These are phyloP conservation scores for Todiramphus chloris DNA, from an alignment of 2,113 vertebrate species.

Conservation along the genomic window DNA sequence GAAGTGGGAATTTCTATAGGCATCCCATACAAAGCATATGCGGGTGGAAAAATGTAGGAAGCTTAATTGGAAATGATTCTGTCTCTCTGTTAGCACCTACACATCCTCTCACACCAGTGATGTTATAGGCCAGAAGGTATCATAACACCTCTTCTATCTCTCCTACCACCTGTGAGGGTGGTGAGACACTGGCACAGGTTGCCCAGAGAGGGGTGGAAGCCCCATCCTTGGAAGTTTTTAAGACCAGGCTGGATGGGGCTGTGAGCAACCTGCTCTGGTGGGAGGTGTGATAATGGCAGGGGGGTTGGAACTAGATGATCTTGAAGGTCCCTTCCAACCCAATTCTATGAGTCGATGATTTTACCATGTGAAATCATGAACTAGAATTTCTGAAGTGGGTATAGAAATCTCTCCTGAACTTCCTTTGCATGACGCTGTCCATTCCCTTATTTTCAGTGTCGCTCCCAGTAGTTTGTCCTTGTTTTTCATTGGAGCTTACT, in stretches of 20 bases:
- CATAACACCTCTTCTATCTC: neutral
- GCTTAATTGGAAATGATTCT: neutral
- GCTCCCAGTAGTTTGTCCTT: neutral
- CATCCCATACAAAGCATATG: neutral
- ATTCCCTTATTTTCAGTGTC: neutral
- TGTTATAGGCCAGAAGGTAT: too few relatives aligned
- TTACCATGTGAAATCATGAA: neutral
- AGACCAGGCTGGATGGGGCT: too few relatives aligned
- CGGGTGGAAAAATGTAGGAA: fast-evolving
- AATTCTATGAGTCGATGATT: neutral
- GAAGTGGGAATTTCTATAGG: neutral
- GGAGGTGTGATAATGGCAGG: too few relatives aligned
- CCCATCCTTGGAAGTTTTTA: too few relatives aligned
- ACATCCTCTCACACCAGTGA: neutral
- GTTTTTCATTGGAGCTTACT: neutral
- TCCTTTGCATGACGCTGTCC: fast-evolving
- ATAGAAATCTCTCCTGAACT: neutral
- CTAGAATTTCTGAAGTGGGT: neutral
- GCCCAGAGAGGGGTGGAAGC: too few relatives aligned
- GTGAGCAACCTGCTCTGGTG: too few relatives aligned
- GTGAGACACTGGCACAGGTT: too few relatives aligned
- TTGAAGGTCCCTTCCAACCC: too few relatives aligned
- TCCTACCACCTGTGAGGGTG: fast-evolving
- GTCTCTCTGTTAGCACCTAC: neutral
- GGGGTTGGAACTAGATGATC: too few relatives aligned